Conservation (phyloP, 2,797 vertebrate species). For the Danio jaintianensis region DNA sequence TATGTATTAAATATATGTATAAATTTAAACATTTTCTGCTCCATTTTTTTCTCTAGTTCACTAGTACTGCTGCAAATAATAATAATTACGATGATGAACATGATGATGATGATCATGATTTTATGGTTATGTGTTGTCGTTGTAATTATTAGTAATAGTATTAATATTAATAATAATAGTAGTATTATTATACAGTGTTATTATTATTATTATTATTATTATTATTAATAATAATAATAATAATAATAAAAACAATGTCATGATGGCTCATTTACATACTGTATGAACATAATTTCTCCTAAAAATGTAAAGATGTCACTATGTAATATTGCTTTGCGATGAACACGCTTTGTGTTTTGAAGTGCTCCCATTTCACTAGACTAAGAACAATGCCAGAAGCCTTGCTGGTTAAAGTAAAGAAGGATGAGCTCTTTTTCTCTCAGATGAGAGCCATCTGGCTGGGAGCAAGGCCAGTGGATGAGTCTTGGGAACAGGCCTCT, state of each 20-base stretch:
- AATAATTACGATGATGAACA: background rate
- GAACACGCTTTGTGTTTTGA: constrained; percentile 29
- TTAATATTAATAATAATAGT: too few species aligned
- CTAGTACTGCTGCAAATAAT: background rate
- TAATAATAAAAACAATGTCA: background rate
- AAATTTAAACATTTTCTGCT: background rate
- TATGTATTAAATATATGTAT: background rate
- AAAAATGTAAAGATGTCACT: background rate
- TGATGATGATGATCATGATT: too few species aligned
- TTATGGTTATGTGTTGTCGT: too few species aligned
- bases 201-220: too few species aligned
- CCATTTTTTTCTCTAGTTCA: background rate
- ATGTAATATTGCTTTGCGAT: constrained; percentile 9
- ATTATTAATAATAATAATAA: too few species aligned
- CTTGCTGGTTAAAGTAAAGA: constrained; percentile 55
- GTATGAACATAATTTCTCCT: background rate
- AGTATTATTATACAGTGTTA: too few species aligned
- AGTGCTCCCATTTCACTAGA: constrained; percentile 20
- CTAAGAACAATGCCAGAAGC: constrained; percentile 48
- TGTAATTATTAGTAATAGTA: too few species aligned
- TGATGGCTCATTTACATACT: constrained; percentile 3
- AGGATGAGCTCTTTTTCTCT: constrained; percentile 42
- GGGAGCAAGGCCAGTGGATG: constrained; percentile 51
- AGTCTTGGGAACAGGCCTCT: constrained; percentile 45
- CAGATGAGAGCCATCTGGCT: constrained; percentile 55